Evolutionary conservation across 2,113 vertebrate genomes (phyloP).

Genomic region (Tenrec ecaudatus): DNA sequence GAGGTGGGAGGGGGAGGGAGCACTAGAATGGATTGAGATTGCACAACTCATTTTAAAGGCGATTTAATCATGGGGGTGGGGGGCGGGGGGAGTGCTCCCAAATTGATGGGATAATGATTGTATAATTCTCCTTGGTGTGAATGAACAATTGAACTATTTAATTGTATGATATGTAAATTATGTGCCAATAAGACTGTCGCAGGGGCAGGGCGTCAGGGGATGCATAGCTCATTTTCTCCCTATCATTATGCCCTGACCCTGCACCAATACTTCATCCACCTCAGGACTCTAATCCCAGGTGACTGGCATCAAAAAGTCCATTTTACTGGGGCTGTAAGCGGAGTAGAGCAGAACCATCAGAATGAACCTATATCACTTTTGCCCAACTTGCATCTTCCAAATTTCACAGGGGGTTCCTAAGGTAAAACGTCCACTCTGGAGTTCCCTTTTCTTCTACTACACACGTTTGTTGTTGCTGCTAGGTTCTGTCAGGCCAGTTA

Average conservation of each 20-base stretch:
- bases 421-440: conserved; percentile 11
- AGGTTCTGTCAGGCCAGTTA: background rate
- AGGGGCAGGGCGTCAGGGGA: too few relatives aligned
- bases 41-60: too few relatives aligned
- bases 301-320: background rate
- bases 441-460: background rate
- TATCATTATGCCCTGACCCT: background rate
- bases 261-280: background rate
- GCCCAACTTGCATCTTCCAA: background rate
- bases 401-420: background rate
- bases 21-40: too few relatives aligned
- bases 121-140: too few relatives aligned
- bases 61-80: too few relatives aligned
- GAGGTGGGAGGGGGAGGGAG: too few relatives aligned
- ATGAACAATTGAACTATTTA: too few relatives aligned
- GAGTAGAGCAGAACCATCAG: background rate
- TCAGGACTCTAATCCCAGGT: background rate
- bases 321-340: background rate
- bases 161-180: too few relatives aligned
- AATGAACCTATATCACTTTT: background rate
- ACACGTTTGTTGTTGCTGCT: background rate
- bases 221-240: background rate
- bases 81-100: too few relatives aligned
- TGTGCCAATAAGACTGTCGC: too few relatives aligned
- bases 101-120: too few relatives aligned